A percentile compares a stretch with the other conserved stretches of the same genome.
phyloP scores from a whole-genome alignment of 2,888 invertebrate genomes.

The Phragmatobia fuliginosa region DNA sequence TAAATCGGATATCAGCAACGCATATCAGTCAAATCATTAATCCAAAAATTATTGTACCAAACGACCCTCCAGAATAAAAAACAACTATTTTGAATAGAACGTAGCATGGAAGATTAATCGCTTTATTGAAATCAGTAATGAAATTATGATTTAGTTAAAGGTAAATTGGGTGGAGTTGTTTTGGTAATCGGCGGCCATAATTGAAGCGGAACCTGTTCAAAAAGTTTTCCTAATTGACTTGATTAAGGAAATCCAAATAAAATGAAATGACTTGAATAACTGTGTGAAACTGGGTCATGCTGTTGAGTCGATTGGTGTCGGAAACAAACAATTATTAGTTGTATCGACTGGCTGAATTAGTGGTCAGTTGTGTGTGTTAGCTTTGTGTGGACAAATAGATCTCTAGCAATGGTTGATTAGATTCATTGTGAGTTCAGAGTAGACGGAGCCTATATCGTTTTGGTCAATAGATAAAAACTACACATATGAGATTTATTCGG shows the following conservation, averaged over 20 bases:
- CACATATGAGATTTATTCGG: neutral
- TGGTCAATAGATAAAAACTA: neutral
- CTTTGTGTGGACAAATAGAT: neutral
- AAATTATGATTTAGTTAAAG: neutral
- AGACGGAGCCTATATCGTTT: neutral
- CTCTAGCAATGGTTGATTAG: neutral
- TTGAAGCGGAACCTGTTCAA: neutral
- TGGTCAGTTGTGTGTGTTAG: slow-evolving; percentile 20
- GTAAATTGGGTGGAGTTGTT: neutral
- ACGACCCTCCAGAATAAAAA: neutral
- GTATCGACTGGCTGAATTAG: slow-evolving; percentile 54
- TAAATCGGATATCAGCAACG: no score
- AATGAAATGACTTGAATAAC: slow-evolving; percentile 18
- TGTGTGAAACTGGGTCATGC: slow-evolving; percentile 31
- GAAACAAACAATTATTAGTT: slow-evolving; percentile 50
- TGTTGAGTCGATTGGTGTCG: slow-evolving; percentile 34
- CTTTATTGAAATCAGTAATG: neutral
- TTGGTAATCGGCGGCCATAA: neutral
- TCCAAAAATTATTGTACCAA: neutral
- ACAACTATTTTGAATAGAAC: neutral
- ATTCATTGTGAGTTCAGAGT: neutral
- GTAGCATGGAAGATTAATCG: neutral
- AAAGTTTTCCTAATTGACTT: slow-evolving; percentile 4
- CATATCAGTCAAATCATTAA: no score
- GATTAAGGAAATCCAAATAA: slow-evolving; percentile 16